Evolutionary conservation across 2,888 invertebrate genomes (phyloP), one percentile per base, ranked within the genome.

Genomic region (Mimas tiliae): DNA sequence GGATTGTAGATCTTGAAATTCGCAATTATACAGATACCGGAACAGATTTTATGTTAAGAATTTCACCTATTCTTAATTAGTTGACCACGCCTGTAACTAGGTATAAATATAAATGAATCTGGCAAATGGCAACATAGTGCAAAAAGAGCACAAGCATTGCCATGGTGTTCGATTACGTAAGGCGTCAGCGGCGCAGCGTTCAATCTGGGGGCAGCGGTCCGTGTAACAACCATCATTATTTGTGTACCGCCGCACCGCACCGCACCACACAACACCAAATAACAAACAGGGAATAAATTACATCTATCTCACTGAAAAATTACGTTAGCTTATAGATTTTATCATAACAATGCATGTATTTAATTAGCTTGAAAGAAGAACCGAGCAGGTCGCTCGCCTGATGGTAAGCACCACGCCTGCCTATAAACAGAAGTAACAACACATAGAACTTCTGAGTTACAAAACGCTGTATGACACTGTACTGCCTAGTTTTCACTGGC

Each of bases 221-320:
- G 82, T 86, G 83, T 81, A 85, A 84, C 80, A 77, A 82, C 80
- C 76, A 82, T 82, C 76, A 85, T 87, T 82, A 85, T 82, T 80
- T 72, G 55, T 34, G 42, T 42, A 38, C 42, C 38, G 19, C 42
- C 38, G 38, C 42, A 19, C 19, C 58, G 16, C 58, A 19, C 58
- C 58, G 42, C 58, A 19, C 42, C 42, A 42, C 19, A 19, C 19
- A 9, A 14, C 14, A 11, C 45, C 12, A 9, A 45, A 42, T n/a
- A 58, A 19, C 34, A 55, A 19, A 42, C 38, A 58, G 38, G 38
- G 64, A 64, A 65, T 27, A 27, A 27, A 27, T 27, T 4, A 66
- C 64, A 65, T 69, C 14, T 45, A 66, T 27, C 51, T 47, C 33
- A 48, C 19, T 50, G 34, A 19, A 27, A 21, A 38, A 11, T 38